A percentile compares a stretch with the other conserved stretches of the same genome.
These are phyloP conservation scores for Norana najaformis DNA, from an alignment of 2,888 invertebrate genomes.

Conservation along the genomic window DNA sequence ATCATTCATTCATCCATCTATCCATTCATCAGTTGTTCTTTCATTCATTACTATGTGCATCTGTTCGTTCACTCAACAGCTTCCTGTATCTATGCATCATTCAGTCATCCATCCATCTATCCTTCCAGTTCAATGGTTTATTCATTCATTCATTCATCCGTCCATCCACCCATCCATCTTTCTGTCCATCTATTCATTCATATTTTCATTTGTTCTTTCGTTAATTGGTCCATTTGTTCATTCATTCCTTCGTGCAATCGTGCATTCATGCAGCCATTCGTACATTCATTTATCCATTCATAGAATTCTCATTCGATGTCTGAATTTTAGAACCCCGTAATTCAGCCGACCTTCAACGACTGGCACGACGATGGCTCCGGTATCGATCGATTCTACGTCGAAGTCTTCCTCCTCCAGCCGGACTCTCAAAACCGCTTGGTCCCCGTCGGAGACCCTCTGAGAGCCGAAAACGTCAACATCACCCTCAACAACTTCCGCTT, in stretches of 20 bases:
- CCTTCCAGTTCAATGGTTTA: too few relatives aligned
- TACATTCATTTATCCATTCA: not conserved
- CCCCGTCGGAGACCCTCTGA: not conserved
- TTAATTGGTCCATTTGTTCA: not conserved
- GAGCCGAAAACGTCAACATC: conserved; percentile 21
- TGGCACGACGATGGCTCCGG: conserved; percentile 32
- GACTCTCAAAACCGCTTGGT: not conserved
- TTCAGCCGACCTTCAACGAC: conserved; percentile 27
- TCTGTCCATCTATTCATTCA: not conserved
- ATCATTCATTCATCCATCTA: too few relatives aligned
- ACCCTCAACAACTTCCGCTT: conserved; percentile 28
- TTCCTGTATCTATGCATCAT: too few relatives aligned
- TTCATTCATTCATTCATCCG: too few relatives aligned
- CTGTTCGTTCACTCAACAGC: too few relatives aligned
- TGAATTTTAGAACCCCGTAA: conserved; percentile 20
- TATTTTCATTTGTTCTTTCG: not conserved
- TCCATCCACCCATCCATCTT: too few relatives aligned
- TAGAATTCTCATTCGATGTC: not conserved
- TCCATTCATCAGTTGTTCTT: too few relatives aligned
- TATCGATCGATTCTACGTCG: conserved; percentile 15
- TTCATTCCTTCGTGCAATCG: not conserved
- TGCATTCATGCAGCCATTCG: not conserved
- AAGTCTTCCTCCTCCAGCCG: conserved; percentile 26
- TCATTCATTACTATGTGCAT: too few relatives aligned
- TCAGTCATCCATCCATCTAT: too few relatives aligned